Conservation (phyloP, 2,888 invertebrate genomes). For the Platypus cylindrus region DNA sequence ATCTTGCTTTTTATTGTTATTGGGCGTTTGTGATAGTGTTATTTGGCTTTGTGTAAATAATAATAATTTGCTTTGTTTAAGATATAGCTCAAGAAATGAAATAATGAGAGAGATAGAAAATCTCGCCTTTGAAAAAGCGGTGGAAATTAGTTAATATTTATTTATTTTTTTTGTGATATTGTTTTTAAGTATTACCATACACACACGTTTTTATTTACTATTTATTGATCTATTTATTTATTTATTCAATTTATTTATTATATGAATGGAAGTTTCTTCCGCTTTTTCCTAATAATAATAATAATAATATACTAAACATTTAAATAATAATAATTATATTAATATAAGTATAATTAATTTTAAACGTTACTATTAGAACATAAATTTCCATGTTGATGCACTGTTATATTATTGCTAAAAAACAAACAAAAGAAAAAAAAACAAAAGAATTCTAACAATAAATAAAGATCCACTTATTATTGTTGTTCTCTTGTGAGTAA, state of each 20-base stretch:
- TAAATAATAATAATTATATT: too few species aligned
- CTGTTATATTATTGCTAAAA: slow-evolving; percentile 26
- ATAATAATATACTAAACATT: too few species aligned
- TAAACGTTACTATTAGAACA: not conserved
- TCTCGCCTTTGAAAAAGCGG: not conserved
- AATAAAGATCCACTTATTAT: slow-evolving; percentile 5
- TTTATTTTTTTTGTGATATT: too few species aligned
- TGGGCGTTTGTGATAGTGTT: too few species aligned
- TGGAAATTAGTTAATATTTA: slow-evolving; percentile 2
- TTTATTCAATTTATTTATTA: too few species aligned
- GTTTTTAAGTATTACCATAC: too few species aligned
- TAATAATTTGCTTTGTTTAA: slow-evolving; percentile 18
- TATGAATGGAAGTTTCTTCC: too few species aligned
- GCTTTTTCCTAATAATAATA: too few species aligned
- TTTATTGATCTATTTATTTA: too few species aligned
- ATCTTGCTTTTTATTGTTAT: too few species aligned
- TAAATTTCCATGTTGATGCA: slow-evolving; percentile 23
- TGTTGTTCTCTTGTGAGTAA: slow-evolving; percentile 27
- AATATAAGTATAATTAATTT: not conserved
- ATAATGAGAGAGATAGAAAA: slow-evolving; percentile 2
- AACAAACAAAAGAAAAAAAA: slow-evolving; percentile 10
- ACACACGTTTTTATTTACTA: too few species aligned
- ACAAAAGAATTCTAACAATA: slow-evolving; percentile 3
- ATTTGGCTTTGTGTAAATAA: slow-evolving; percentile 1
- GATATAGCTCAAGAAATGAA: slow-evolving; percentile 17